phyloP scores from a whole-genome alignment of 2,113 vertebrate genomes.

The Ciconia stormi region DNA sequence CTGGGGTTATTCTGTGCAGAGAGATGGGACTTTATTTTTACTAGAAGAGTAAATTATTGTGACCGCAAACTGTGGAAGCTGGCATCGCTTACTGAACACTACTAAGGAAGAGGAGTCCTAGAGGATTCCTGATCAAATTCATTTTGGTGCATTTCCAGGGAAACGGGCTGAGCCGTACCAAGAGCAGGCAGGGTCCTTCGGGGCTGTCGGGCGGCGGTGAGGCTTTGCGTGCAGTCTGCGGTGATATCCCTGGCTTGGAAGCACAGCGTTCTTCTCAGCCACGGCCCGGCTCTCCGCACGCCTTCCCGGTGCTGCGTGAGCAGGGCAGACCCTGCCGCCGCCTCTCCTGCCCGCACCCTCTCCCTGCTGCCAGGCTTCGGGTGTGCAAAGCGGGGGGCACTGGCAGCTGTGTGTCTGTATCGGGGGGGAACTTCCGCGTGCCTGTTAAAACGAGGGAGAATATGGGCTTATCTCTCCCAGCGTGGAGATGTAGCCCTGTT shows the following conservation, averaged over 20 bases:
- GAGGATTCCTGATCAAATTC: neutral
- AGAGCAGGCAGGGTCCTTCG: neutral
- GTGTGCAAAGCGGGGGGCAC: neutral
- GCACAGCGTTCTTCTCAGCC: neutral
- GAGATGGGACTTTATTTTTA: neutral
- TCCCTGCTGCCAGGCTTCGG: neutral
- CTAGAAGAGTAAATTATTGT: neutral
- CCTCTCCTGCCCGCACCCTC: neutral
- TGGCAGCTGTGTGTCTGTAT: fast-evolving
- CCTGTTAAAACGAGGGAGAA: neutral
- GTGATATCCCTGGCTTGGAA: neutral
- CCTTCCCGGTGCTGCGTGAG: neutral
- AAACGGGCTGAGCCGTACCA: neutral
- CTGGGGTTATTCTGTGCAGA: neutral
- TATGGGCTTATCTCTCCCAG: neutral
- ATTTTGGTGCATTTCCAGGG: neutral
- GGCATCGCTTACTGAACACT: neutral
- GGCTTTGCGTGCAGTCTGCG: fast-evolving
- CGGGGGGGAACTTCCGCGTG: neutral
- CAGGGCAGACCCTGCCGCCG: neutral
- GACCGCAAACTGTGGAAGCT: neutral
- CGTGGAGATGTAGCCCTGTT: fast-evolving
- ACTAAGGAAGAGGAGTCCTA: neutral
- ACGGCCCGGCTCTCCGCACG: fast-evolving
- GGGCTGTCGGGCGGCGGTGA: neutral